Evolutionary conservation across 2,113 vertebrate genomes (phyloP).

Genomic region (Hyaena hyaena): DNA sequence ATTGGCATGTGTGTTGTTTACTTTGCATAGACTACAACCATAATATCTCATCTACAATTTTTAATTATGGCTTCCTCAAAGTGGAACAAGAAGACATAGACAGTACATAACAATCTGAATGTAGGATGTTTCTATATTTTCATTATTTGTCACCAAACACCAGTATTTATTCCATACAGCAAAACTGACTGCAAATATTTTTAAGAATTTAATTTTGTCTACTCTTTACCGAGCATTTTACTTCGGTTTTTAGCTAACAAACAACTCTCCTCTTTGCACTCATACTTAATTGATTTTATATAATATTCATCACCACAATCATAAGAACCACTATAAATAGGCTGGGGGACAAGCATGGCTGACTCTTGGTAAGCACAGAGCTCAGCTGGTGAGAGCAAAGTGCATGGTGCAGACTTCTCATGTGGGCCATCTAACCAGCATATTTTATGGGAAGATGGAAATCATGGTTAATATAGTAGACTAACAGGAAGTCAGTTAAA

Average conservation of each 20-base stretch:
- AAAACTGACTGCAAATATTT: not conserved
- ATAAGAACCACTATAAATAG: not conserved
- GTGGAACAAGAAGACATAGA: not conserved
- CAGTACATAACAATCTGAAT: not conserved
- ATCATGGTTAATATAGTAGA: not conserved
- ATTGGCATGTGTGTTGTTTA: not conserved
- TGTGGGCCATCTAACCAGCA: rapidly evolving
- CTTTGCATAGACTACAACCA: not conserved
- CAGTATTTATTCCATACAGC: not conserved
- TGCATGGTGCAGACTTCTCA: rapidly evolving
- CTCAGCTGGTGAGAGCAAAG: not conserved
- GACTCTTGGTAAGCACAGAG: not conserved
- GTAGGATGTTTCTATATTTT: not conserved
- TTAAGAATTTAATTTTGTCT: not conserved
- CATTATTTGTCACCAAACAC: not conserved
- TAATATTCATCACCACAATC: not conserved
- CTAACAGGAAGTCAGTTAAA: not conserved
- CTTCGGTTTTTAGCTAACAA: not conserved
- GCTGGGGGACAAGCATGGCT: not conserved
- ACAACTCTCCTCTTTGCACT: not conserved
- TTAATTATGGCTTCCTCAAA: slow-evolving; percentile 3
- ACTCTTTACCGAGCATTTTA: not conserved
- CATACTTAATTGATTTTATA: not conserved
- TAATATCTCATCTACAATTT: not conserved
- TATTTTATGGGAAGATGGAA: not conserved